Base-by-base conservation (phyloP, 1,140 invertebrate species). In the Tenebrio molitor region DNA sequence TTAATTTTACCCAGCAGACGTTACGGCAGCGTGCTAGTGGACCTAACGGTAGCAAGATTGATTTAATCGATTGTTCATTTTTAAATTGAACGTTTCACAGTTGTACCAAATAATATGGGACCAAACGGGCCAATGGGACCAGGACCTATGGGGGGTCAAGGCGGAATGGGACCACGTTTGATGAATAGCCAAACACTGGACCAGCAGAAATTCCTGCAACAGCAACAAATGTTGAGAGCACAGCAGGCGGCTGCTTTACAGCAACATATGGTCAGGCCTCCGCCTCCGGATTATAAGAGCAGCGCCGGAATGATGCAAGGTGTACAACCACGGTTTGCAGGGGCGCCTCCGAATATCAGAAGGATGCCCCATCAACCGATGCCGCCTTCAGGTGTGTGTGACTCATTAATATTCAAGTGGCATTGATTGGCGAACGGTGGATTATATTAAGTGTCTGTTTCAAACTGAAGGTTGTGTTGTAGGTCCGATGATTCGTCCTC, bases 1-100 rank as follows among this genome's bases (percentile, higher is more conserved):
- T 95, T 77, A 94, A 93, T 80, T 93, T 95, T 79, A 91, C 91
- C 3, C 92, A 94, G 79, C 92, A 93, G 73, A 89, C 87, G 66
- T 81, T 89, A 50, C 81, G 87, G 75, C 87, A 86, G 71, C 76
- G 86, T 41, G 85, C 85, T 39, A 77, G 68, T 67, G 80, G 76
- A 19, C 74, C 77, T 29, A 72, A 70, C 67, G 77, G 77, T 78
- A 74, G 50, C 10, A 33, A 33, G 29, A 33, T 33, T 5, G 29
- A 33, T 33, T 33, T n/a, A n/a, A n/a, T n/a, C n/a, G n/a, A n/a
- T n/a, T n/a, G n/a, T n/a, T n/a, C n/a, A n/a, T n/a, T n/a, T n/a
- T n/a, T n/a, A n/a, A n/a, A n/a, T n/a, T n/a, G n/a, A n/a, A n/a
- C n/a, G n/a, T 64, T 34, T 36, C 12, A 16, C 17, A 65, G 63